phyloP scores from a whole-genome alignment of 2,113 vertebrate genomes.

The Laticauda colubrina region DNA sequence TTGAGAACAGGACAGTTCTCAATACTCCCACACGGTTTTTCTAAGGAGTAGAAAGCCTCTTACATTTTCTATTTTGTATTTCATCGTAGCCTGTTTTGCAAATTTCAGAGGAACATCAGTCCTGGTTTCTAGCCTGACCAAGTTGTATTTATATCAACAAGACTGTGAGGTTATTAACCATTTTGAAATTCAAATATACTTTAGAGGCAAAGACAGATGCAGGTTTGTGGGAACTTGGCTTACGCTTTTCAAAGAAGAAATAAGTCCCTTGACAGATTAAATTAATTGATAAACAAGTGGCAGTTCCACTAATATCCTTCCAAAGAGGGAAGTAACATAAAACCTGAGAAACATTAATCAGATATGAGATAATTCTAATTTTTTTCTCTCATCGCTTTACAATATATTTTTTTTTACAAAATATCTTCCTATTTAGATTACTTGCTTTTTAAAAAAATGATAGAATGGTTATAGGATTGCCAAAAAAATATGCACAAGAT shows the following conservation, averaged over 20 bases:
- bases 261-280: neutral
- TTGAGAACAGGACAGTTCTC: neutral
- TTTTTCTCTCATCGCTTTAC: neutral
- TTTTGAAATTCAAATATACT: neutral
- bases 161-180: neutral
- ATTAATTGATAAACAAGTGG: neutral
- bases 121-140: neutral
- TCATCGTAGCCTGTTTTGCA: neutral
- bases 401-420: neutral
- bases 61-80: neutral
- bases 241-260: neutral
- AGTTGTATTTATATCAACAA: neutral
- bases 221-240: neutral
- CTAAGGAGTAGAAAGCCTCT: neutral
- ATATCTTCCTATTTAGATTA: neutral
- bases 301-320: neutral
- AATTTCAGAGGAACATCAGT: too few relatives aligned
- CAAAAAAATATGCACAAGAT: too few relatives aligned
- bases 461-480: accelerated
- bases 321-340: neutral
- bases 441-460: neutral
- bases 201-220: accelerated
- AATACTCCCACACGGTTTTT: neutral
- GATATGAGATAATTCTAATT: neutral
- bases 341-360: neutral